Conservation (phyloP, 2,797 vertebrate species). For the Pseudotriccus pelzelni region DNA sequence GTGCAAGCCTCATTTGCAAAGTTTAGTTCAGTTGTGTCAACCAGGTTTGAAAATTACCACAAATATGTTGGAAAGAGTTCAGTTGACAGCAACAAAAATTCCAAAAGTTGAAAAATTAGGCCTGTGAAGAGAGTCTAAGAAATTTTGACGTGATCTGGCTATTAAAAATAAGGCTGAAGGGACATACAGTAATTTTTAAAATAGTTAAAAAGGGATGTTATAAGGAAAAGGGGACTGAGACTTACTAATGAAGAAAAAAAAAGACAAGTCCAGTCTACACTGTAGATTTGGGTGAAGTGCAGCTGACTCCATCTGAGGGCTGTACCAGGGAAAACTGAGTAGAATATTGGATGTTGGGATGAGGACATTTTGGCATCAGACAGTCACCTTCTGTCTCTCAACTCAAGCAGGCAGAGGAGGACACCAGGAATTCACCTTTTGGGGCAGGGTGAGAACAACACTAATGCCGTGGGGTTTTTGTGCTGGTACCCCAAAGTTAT, state of each 20-base stretch:
- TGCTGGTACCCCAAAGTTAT: background rate
- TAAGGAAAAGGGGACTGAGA: background rate
- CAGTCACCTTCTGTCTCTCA: background rate
- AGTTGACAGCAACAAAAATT: background rate
- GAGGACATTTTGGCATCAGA: background rate
- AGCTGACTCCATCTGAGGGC: background rate
- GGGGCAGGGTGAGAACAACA: background rate
- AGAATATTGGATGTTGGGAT: background rate
- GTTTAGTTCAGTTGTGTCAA: background rate
- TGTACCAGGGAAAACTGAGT: background rate
- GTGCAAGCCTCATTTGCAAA: slow-evolving; percentile 12
- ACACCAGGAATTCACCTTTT: background rate
- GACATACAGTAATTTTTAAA: background rate
- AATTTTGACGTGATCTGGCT: background rate
- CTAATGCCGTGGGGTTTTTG: background rate
- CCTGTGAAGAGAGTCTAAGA: background rate
- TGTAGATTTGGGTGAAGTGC: background rate
- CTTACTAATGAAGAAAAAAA: background rate
- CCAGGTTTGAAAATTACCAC: background rate
- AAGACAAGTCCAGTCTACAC: background rate
- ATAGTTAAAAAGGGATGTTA: background rate
- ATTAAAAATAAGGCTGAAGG: background rate
- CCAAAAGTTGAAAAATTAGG: background rate
- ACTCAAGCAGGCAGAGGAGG: background rate
- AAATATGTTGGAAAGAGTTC: background rate